phyloP scores from a whole-genome alignment of 2,888 invertebrate genomes.

The Microctonus aethiopoides region DNA sequence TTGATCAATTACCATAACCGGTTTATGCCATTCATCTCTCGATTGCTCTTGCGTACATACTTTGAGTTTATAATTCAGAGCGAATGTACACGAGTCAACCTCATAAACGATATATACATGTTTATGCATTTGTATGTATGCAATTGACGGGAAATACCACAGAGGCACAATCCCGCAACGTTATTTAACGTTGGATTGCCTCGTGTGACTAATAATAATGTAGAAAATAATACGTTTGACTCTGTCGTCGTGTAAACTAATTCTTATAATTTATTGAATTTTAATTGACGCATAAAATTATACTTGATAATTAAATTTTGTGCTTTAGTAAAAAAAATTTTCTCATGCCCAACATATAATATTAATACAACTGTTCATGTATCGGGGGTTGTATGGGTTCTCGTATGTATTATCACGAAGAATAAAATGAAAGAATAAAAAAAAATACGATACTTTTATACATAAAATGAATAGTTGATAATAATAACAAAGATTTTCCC shows the following conservation, averaged over 20 bases:
- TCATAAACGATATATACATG: background rate
- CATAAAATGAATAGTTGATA: background rate
- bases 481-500: conserved; percentile 20
- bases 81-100: background rate
- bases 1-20: conserved; percentile 19
- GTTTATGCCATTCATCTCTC: conserved; percentile 21
- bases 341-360: background rate
- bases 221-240: conserved; percentile 13
- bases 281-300: background rate
- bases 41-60: conserved; percentile 8
- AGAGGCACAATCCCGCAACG: conserved; percentile 21
- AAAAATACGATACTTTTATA: background rate
- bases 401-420: background rate
- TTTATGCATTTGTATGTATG: conserved; percentile 7
- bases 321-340: background rate
- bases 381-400: background rate
- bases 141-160: conserved; percentile 28
- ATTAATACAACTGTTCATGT: conserved; percentile 6
- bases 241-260: conserved; percentile 20
- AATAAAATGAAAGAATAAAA: background rate
- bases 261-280: conserved; percentile 16
- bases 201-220: conserved; percentile 10
- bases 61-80: conserved; percentile 10
- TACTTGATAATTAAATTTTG: conserved; percentile 2
- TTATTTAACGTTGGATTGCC: conserved; percentile 6